Base-by-base conservation (phyloP, 2,888 invertebrate species). In the Chromoteleia sp. region DNA sequence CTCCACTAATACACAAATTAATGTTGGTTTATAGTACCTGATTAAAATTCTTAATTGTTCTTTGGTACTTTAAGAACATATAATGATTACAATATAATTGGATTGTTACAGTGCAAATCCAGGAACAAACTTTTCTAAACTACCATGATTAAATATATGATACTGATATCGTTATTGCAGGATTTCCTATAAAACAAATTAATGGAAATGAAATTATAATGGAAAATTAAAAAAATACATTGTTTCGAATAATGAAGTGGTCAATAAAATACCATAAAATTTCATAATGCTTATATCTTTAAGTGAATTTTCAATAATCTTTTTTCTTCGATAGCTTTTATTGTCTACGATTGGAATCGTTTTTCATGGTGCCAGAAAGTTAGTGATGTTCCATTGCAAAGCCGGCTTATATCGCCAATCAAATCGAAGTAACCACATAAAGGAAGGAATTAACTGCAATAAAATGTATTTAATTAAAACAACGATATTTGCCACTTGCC, bases 391-490 rank as follows among this genome's bases (percentile, higher is more conserved):
- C 7, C 10, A 8, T 2, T 33, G 33, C 33, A 33, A 33, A 33
- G 33, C 7, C 33, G 33, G 8, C 19, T 45, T 52, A 30, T n/a
- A 30, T 25, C 15, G 7, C 19, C 36, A 33, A 54, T 54, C 54
- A 54, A 30, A 33, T 17, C 1, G 5, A 33, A 33, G 33, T 33
- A 33, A 58, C 21, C 19, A 12, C 39, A 58, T 21, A 39, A 39
- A 39, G 36, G 58, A 39, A 58, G 36, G 36, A 58, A 58, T 21
- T 36, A 39, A 36, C 21, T 58, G 39, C 58, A 58, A 39, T 58
- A 21, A 52, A 52, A 8, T 8, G 30, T 7, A 14, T 14, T 30
- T 10, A 39, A 58, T 58, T 58, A 39, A 58, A 39, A 58, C 39
- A 58, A 58, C 21, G 52, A 52, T 39, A 56, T 56, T 56, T 56